A percentile compares a stretch with the other conserved stretches of the same genome.
Evolutionary conservation across 2,797 vertebrate genomes (phyloP).

Genomic region (Chelon auratus): DNA sequence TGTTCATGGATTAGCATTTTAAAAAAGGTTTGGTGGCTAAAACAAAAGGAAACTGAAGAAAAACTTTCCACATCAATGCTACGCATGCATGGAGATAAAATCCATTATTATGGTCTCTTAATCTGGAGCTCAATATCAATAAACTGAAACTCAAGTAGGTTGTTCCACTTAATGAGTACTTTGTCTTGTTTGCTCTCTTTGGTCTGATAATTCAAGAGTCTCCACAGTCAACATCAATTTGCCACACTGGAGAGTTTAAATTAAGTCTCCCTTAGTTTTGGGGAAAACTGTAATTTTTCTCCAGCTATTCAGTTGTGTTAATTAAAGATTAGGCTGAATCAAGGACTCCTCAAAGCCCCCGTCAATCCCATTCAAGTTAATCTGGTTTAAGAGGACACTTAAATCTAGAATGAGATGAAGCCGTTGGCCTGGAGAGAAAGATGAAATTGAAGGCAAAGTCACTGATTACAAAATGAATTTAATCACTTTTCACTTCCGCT

Average conservation of each 20-base stretch:
- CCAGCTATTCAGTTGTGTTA: constrained; percentile 13
- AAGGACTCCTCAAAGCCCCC: background rate
- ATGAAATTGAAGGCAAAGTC: background rate
- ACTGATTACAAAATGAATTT: background rate
- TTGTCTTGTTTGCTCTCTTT: constrained; percentile 2
- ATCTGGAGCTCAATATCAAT: background rate
- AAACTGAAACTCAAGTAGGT: background rate
- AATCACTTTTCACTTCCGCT: background rate
- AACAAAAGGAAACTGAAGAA: background rate
- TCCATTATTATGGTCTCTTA: background rate
- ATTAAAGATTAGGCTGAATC: constrained; percentile 27
- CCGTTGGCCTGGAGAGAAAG: constrained; percentile 15
- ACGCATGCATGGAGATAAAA: too few relatives aligned
- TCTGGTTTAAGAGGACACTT: constrained; percentile 27
- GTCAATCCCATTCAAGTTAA: constrained; percentile 27
- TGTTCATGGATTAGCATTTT: too few relatives aligned
- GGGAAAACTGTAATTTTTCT: constrained; percentile 25
- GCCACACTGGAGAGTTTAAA: constrained; percentile 3
- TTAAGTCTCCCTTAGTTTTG: constrained; percentile 11
- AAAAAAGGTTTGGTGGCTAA: background rate
- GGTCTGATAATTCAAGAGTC: constrained; percentile 3
- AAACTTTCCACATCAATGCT: too few relatives aligned
- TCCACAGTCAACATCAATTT: constrained; percentile 17
- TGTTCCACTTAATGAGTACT: background rate
- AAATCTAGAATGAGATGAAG: constrained; percentile 29